These are phyloP conservation scores for Drosophila fungiperda DNA, from an alignment of 2,888 invertebrate genomes.

Conservation along the genomic window DNA sequence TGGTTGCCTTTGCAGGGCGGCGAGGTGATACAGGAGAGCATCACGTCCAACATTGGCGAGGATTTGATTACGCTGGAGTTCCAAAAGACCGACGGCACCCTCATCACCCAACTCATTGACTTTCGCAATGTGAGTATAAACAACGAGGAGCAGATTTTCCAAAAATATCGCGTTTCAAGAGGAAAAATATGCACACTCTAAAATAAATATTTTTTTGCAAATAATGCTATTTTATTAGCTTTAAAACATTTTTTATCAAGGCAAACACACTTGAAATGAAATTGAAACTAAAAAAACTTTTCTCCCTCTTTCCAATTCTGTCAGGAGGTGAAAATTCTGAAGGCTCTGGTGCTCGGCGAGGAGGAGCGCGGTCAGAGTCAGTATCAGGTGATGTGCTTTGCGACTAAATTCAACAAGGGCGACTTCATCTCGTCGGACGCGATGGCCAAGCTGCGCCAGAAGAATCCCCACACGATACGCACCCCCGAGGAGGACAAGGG, in stretches of 20 bases:
- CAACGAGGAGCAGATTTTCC: neutral
- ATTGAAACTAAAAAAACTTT: neutral
- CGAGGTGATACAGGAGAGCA: slow-evolving; percentile 96
- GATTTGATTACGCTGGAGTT: slow-evolving; percentile 96
- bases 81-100: slow-evolving; percentile 95
- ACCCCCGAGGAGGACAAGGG: slow-evolving; percentile 96
- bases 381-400: slow-evolving; percentile 95
- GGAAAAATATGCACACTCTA: too few relatives aligned
- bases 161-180: neutral
- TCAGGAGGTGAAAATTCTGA: slow-evolving; percentile 96
- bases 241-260: neutral
- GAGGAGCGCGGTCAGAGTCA: slow-evolving; percentile 96
- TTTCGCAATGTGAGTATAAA: slow-evolving; percentile 93
- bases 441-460: slow-evolving; percentile 97
- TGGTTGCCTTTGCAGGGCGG: slow-evolving; percentile 89
- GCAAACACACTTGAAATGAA: neutral
- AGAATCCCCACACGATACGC: slow-evolving; percentile 94
- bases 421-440: slow-evolving; percentile 98
- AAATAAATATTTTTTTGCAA: too few relatives aligned
- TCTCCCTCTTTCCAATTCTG: neutral
- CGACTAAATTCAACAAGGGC: slow-evolving; percentile 94
- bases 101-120: slow-evolving; percentile 96
- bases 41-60: slow-evolving; percentile 95
- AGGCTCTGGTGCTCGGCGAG: slow-evolving; percentile 94
- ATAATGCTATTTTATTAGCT: neutral